phyloP scores from a whole-genome alignment of 1,140 invertebrate genomes.

The Sesamia nonagrioides region DNA sequence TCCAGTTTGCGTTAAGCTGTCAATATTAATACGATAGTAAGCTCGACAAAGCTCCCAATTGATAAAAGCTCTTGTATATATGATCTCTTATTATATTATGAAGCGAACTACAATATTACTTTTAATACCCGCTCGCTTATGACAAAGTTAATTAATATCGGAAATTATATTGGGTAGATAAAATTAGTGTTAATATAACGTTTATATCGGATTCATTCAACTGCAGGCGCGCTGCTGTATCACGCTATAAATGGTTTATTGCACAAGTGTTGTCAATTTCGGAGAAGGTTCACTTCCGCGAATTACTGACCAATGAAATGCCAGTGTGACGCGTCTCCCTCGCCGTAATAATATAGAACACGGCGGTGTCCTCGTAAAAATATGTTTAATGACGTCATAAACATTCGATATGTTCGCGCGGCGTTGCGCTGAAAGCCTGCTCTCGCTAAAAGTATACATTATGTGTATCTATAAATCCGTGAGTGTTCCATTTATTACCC shows the following conservation, averaged over 20 bases:
- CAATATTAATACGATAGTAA: background rate
- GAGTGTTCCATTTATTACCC: constrained; percentile 77
- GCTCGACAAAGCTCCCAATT: background rate
- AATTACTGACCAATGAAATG: constrained; percentile 80
- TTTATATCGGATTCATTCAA: constrained; percentile 38
- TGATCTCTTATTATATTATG: too few species aligned
- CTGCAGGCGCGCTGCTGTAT: constrained; percentile 64
- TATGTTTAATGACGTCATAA: constrained; percentile 86
- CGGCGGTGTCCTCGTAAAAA: constrained; percentile 84
- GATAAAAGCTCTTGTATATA: background rate
- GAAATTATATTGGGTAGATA: constrained; percentile 7
- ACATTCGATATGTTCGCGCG: constrained; percentile 79
- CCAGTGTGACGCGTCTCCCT: constrained; percentile 69
- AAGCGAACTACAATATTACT: too few species aligned
- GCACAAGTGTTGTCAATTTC: constrained; percentile 77
- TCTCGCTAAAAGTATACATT: constrained; percentile 69
- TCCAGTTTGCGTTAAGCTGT: too few species aligned
- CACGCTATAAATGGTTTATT: constrained; percentile 76
- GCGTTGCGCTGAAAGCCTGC: constrained; percentile 73
- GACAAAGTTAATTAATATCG: constrained; percentile 22
- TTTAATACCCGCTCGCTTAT: background rate
- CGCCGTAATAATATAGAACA: constrained; percentile 76
- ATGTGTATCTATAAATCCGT: constrained; percentile 80
- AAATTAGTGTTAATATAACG: constrained; percentile 33
- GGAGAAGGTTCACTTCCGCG: constrained; percentile 71